Conservation (phyloP, 1,140 invertebrate genomes). For the Scylla paramamosain region DNA sequence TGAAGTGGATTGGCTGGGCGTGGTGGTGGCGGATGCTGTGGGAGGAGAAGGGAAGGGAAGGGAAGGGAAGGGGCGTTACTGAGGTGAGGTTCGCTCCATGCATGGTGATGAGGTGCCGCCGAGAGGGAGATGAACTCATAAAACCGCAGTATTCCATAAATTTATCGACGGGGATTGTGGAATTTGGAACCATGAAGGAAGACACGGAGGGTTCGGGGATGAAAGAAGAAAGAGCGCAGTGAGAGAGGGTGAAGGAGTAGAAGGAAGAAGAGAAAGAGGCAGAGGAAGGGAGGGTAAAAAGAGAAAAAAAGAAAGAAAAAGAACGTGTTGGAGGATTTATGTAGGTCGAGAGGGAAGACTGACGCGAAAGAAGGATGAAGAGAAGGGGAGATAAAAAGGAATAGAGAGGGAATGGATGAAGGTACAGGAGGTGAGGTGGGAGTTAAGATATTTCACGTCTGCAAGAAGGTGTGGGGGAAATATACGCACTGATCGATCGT, state of each 20-base stretch:
- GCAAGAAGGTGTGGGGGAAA: not conserved
- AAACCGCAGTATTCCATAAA: slow-evolving; percentile 45
- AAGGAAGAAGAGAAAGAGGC: not conserved
- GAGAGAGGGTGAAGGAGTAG: not conserved
- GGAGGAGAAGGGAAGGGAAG: not conserved
- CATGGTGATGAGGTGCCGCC: not conserved
- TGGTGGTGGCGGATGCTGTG: not conserved
- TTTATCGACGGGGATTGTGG: slow-evolving; percentile 39
- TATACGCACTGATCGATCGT: too few species aligned
- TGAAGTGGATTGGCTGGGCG: not conserved
- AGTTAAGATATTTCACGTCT: too few species aligned
- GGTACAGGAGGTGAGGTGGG: not conserved
- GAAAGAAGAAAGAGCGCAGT: not conserved
- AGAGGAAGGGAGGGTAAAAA: not conserved
- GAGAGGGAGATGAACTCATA: slow-evolving; percentile 36
- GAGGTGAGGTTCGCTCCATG: slow-evolving; percentile 7
- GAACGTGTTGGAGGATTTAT: not conserved
- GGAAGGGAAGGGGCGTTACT: not conserved
- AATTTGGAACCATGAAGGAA: not conserved
- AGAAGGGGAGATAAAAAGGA: not conserved
- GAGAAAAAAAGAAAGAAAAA: not conserved
- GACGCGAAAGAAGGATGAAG: not conserved
- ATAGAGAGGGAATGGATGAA: not conserved
- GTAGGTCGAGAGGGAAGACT: not conserved
- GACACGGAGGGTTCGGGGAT: not conserved